Evolutionary conservation across 2,797 vertebrate species (phyloP).

Genomic region (Manis javanica): DNA sequence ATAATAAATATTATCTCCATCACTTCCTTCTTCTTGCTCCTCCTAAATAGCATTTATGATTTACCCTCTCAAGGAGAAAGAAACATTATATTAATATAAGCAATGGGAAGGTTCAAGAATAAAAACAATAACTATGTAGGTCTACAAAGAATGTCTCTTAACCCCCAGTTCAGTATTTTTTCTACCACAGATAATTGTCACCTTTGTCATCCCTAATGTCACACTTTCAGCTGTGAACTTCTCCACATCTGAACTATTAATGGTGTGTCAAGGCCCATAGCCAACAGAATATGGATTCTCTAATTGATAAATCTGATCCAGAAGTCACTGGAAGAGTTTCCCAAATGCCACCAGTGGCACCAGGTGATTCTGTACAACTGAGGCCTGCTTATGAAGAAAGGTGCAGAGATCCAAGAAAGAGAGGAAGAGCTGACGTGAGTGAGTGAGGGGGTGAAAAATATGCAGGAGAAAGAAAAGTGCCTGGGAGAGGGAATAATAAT

Average conservation of each 20-base stretch:
- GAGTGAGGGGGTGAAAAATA: fast-evolving
- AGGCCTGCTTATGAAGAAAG: not conserved
- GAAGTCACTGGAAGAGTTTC: not conserved
- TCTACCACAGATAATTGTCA: not conserved
- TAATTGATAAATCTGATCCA: not conserved
- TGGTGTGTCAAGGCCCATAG: no score
- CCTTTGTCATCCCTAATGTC: no score
- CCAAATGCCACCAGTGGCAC: not conserved
- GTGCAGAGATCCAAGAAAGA: not conserved
- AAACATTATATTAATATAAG: not conserved
- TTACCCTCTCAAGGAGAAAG: not conserved
- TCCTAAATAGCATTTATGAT: not conserved
- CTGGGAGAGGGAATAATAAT: no score
- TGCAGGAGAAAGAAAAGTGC: not conserved
- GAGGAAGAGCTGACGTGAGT: no score
- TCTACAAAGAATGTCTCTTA: not conserved
- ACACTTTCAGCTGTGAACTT: not conserved
- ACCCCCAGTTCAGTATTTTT: not conserved
- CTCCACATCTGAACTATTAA: not conserved
- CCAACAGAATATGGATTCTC: not conserved
- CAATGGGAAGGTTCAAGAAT: not conserved
- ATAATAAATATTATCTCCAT: not conserved
- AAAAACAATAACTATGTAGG: not conserved
- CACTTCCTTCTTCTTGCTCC: not conserved
- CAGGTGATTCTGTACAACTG: not conserved